Base-by-base conservation (phyloP, 2,888 invertebrate species). In the Autographa gamma region DNA sequence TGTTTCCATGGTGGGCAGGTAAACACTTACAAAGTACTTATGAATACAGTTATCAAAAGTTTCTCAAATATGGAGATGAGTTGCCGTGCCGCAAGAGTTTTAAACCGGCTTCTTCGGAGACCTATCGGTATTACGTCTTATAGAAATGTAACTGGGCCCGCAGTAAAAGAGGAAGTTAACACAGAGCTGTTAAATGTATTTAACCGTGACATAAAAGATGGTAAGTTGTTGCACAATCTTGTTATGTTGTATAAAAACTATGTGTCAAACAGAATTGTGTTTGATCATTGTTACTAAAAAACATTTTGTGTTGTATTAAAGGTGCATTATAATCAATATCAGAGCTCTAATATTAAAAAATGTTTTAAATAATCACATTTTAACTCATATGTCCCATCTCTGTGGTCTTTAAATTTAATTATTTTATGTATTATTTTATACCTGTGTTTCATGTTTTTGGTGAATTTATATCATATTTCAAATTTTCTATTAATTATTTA, bases 61-160 rank as follows among this genome's bases (percentile, higher is more conserved):
- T 60, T 62, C 60, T 25, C 66, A 34, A 77, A 84, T 64, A 95
- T 95, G 93, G 93, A 92, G 82, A 71, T 90, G 38, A 86, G 89
- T 69, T 79, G 90, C 74, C 93, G 93, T 34, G 84, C 90, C 16
- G 52, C 89, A n/a, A 87, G 90, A 41, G 74, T 90, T 69, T 80
- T 93, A 38, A 91, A 83, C 93, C 94, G 95, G 92, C 90, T 92
- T 90, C 84, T 93, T 60, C 88, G 91, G 19, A 91, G 88, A 85
- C 90, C 93, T 1, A 66, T 86, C 48, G 83, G 88, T 64, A 72
- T 91, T 72, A 79, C 86, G 38, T 85, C 88, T 25, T 89, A 83
- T 68, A 92, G 91, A 81, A 88, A 85, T 83, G 76, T 90, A 66
- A 88, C 92, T 16, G 89, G 87, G 52, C 84, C 91, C 38, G 90